Conservation (phyloP, 2,113 vertebrate species). For the Psilopsiagon aymara region DNA sequence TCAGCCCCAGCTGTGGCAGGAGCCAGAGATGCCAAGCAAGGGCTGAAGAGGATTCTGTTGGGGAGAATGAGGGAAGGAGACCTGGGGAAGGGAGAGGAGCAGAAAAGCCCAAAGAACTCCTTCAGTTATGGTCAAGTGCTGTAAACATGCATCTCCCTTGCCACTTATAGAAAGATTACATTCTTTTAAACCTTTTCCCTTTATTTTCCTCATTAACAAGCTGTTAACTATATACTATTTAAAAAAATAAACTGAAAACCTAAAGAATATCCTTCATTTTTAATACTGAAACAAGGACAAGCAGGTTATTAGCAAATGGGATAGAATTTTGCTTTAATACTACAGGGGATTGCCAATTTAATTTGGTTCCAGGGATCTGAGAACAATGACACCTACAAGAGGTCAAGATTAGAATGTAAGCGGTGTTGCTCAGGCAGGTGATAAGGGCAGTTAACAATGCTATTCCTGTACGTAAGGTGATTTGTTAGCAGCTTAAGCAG, state of each 20-base stretch:
- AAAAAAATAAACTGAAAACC: neutral
- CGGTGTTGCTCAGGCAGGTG: neutral
- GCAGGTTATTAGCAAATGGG: neutral
- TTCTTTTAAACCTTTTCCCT: neutral
- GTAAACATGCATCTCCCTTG: neutral
- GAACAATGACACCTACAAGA: neutral
- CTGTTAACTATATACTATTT: neutral
- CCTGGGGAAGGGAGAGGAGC: neutral
- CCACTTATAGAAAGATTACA: neutral
- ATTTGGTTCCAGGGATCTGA: neutral
- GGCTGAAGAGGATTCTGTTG: neutral
- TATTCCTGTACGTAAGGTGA: neutral
- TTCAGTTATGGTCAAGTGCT: neutral
- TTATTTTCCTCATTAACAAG: neutral
- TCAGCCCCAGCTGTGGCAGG: conserved; percentile 1
- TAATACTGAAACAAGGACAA: neutral
- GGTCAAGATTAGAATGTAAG: neutral
- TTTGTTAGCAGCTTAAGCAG: neutral
- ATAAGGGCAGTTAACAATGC: neutral
- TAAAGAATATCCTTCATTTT: neutral
- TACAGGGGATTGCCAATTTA: neutral
- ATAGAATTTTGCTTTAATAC: neutral
- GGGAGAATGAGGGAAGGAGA: neutral
- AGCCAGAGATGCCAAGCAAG: neutral
- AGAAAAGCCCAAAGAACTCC: neutral